Evolutionary conservation across 2,797 vertebrate species (phyloP).

Genomic region (Epinephelus malabaricus): DNA sequence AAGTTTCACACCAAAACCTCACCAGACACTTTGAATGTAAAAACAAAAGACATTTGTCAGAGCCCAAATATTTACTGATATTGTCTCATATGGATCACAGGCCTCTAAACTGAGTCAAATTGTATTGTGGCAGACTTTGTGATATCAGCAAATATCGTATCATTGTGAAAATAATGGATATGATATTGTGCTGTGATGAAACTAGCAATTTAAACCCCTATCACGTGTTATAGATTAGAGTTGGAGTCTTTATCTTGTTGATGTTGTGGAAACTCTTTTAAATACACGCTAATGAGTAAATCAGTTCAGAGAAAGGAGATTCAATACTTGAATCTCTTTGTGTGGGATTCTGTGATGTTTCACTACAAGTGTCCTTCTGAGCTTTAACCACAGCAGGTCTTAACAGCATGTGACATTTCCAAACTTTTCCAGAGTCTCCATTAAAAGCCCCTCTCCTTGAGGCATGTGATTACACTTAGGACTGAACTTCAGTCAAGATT

Average conservation of each 20-base stretch:
- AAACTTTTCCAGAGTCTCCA: constrained; percentile 29
- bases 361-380: background rate
- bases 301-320: background rate
- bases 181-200: too few relatives aligned
- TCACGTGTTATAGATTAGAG: background rate
- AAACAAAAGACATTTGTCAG: too few relatives aligned
- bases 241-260: background rate
- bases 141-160: too few relatives aligned
- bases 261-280: background rate
- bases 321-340: background rate
- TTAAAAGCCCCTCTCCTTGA: background rate
- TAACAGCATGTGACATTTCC: constrained; percentile 58
- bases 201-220: too few relatives aligned
- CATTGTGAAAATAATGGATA: too few relatives aligned
- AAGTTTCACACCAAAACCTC: too few relatives aligned
- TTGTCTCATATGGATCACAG: too few relatives aligned
- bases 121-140: too few relatives aligned
- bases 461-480: constrained; percentile 36
- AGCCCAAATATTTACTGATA: too few relatives aligned
- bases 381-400: constrained; percentile 8
- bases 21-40: too few relatives aligned
- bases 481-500: constrained; percentile 46
- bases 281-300: background rate
- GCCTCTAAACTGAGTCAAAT: too few relatives aligned
- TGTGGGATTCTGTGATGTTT: background rate